phyloP scores from a whole-genome alignment of 2,888 invertebrate genomes.

The Tachystola acroxantha region DNA sequence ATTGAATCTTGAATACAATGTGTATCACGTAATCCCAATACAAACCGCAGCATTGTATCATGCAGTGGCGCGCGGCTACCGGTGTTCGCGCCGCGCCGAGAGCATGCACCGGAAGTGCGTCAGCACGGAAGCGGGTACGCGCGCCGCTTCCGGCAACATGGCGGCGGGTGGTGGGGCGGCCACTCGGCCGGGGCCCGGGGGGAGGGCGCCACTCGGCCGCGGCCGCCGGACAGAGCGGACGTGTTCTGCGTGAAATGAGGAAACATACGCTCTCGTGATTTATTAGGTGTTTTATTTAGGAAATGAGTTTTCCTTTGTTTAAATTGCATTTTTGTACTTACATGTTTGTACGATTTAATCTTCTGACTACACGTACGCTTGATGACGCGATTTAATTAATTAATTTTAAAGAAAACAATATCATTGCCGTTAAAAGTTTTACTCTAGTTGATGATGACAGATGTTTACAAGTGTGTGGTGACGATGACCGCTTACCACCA shows the following conservation, averaged over 20 bases:
- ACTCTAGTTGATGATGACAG: too few relatives aligned
- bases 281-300: not conserved
- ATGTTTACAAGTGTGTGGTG: too few relatives aligned
- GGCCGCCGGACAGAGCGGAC: slow-evolving; percentile 10
- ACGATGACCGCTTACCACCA: too few relatives aligned
- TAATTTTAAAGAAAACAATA: too few relatives aligned
- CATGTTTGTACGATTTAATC: not conserved
- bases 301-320: not conserved
- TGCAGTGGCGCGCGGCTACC: slow-evolving; percentile 20
- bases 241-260: slow-evolving; percentile 5
- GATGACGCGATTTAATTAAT: too few relatives aligned
- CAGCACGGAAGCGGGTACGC: slow-evolving; percentile 35
- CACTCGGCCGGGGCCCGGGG: slow-evolving; percentile 6
- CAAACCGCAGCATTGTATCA: too few relatives aligned
- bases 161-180: slow-evolving; percentile 8
- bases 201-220: slow-evolving; percentile 6
- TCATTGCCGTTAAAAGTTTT: too few relatives aligned
- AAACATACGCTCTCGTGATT: not conserved
- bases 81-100: slow-evolving; percentile 15
- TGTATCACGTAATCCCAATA: too few relatives aligned
- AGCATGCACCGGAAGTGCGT: slow-evolving; percentile 40
- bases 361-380: not conserved
- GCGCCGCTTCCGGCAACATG: slow-evolving; percentile 33
- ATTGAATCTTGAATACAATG: too few relatives aligned
- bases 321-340: not conserved